Evolutionary conservation across 2,888 invertebrate species (phyloP).

Genomic region (Dynastes grantii): DNA sequence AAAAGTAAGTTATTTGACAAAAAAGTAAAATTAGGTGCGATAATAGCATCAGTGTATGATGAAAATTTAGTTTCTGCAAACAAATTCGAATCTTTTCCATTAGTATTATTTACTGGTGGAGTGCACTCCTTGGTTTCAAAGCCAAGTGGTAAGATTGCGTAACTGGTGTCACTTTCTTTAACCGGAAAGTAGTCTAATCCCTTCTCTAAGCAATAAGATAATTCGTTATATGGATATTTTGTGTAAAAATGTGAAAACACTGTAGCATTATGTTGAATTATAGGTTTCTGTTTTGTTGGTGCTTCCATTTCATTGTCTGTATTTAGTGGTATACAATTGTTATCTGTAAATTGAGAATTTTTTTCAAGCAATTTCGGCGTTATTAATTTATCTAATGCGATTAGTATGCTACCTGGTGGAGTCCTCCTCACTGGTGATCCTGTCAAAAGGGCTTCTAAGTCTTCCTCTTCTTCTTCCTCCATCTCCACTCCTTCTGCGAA

Average conservation of each 20-base stretch:
- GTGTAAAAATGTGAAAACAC: not conserved
- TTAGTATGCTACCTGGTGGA: constrained; percentile 43
- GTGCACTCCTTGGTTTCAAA: not conserved
- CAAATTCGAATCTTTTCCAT: not conserved
- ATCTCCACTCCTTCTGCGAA: constrained; percentile 24
- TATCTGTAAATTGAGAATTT: constrained; percentile 10
- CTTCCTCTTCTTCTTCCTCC: constrained; percentile 30
- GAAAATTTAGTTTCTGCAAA: not conserved
- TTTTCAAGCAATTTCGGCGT: constrained; percentile 39
- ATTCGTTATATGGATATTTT: constrained; percentile 26
- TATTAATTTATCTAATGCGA: constrained; percentile 28
- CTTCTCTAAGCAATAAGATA: constrained; percentile 29
- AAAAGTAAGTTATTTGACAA: not conserved
- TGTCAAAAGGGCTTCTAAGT: constrained; percentile 17
- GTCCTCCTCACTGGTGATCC: constrained; percentile 40
- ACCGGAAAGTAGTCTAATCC: constrained; percentile 38
- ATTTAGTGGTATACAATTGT: not conserved
- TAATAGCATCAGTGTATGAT: not conserved
- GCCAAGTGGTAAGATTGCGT: not conserved
- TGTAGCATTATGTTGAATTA: not conserved
- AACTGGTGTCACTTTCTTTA: not conserved
- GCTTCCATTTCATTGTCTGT: not conserved
- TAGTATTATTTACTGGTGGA: too few relatives aligned
- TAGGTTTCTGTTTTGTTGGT: not conserved
- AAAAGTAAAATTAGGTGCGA: not conserved